Percentiles rank a stretch among this genome's conserved stretches.
These are phyloP conservation scores for Microtus montanus DNA, from an alignment of 2,113 vertebrate genomes.

Conservation along the genomic window DNA sequence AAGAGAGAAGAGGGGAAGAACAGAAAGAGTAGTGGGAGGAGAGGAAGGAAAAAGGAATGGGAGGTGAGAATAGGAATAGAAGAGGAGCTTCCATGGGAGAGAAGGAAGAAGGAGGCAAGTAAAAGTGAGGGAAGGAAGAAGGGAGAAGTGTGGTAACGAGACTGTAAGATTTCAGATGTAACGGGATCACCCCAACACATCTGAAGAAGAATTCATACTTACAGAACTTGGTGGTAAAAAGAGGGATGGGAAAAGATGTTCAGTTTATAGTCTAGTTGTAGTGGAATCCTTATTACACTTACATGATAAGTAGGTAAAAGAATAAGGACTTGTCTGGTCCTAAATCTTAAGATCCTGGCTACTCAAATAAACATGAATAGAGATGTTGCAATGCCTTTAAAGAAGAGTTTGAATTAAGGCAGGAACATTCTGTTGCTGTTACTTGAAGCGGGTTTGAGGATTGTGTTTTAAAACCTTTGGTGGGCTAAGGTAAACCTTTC, in stretches of 20 bases:
- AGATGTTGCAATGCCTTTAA: neutral
- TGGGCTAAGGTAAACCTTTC: neutral
- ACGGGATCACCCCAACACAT: neutral
- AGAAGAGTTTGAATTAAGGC: neutral
- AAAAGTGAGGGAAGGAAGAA: no score
- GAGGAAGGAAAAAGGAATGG: neutral
- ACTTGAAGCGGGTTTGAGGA: constrained; percentile 34
- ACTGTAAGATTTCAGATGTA: neutral
- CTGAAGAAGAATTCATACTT: neutral
- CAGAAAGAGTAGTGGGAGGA: neutral
- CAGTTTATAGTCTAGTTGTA: neutral
- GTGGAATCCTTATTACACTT: neutral
- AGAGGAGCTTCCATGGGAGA: neutral
- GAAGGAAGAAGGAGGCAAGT: neutral
- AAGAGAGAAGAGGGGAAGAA: neutral
- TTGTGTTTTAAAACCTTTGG: constrained; percentile 40
- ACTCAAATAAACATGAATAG: neutral
- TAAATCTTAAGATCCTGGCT: neutral
- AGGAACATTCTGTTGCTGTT: neutral
- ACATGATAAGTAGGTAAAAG: neutral
- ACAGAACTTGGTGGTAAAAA: neutral
- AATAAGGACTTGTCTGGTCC: neutral
- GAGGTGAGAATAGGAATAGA: neutral
- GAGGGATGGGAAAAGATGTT: neutral
- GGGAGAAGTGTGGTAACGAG: neutral